Evolutionary conservation across 2,888 invertebrate species (phyloP), one percentile per base, ranked within the genome.

Genomic region (Bugulina stolonifera): DNA sequence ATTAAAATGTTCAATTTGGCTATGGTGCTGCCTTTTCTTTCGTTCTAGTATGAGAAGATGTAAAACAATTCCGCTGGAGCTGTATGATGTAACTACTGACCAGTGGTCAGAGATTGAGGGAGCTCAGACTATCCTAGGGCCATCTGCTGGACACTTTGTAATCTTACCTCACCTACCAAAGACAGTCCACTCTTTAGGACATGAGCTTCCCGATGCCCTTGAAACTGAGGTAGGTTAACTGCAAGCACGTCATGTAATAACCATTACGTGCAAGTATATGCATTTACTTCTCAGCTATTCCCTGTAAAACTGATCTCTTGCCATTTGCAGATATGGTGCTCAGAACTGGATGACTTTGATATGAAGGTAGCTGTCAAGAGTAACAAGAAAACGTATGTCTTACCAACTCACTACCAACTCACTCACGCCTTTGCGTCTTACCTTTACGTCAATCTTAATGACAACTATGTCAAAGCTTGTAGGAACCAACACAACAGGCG

Each of bases 111-210:
- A 32, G 2, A 32, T 64, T 34, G 5, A 2, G 10, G 32, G 27
- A 32, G 22, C 25, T 27, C 10, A 14, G 10, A 64, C 32, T 10
- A 2, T 64, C 3, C 27, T 14, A 32, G 64, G 64, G 32, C 64
- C 64, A 25, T 64, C 64, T 14, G 10, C 27, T 14, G 64, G 64
- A 5, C 64, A 64, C n/a, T 64, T 64, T 64, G 18, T 32, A 14
- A 22, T 64, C n/a, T 32, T 64, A 32, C 64, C 64, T 27, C 32
- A 34, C 27, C 10, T 25, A 10, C 34, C 64, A 25, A 64, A 64
- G 25, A 64, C 5, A 14, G 29, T 64, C 18, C 32, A 14, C 32
- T 43, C 43, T 43, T 5, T 43, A 5, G 43, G 43, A 43, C 43
- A 43, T 18, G 43, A 43, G 43, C 18, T 43, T 43, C 18, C 5